Evolutionary conservation across 2,888 invertebrate species (phyloP), one percentile per base, ranked within the genome.

Genomic region (Thyatira batis): DNA sequence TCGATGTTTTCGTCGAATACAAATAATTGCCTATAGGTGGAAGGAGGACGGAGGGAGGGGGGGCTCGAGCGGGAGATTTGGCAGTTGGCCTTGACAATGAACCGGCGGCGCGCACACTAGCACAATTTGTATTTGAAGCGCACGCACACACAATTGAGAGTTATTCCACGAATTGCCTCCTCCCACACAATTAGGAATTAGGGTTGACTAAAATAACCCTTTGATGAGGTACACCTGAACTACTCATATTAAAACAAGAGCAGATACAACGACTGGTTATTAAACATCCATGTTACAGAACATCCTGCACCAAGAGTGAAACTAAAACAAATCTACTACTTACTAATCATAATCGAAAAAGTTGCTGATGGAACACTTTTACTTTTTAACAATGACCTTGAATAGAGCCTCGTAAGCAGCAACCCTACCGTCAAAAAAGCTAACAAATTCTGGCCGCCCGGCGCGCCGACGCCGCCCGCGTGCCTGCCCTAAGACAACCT

Each of bases 61-160:
- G 84, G 84, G 79, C 79, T 76, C 78, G 78, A 82, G 85, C 85
- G 84, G 86, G 86, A 89, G 88, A 89, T 91, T 90, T 85, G 91
- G 91, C 85, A 78, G 91, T 86, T 91, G 91, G 89, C 91, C 90
- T 91, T 91, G 90, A 87, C 89, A 90, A 85, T 90, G 89, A 88
- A 90, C 90, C 82, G 90, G 87, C 89, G 89, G 86, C 85, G 80
- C 87, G 78, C 89, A 87, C 87, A 89, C 88, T 55, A 67, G 55
- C 64, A 63, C 60, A 55, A 63, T 58, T 77, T 76, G 78, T 79
- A 76, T 82, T 80, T 70, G 77, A 78, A 75, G 73, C 76, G 71
- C 78, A 85, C 89, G 74, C 87, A 84, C 77, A 80, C 58, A 66
- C 63, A 67, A 66, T 68, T 71, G 69, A 67, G 68, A 81, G 78